Evolutionary conservation across 2,113 vertebrate genomes (phyloP).

Genomic region (Python bivittatus): DNA sequence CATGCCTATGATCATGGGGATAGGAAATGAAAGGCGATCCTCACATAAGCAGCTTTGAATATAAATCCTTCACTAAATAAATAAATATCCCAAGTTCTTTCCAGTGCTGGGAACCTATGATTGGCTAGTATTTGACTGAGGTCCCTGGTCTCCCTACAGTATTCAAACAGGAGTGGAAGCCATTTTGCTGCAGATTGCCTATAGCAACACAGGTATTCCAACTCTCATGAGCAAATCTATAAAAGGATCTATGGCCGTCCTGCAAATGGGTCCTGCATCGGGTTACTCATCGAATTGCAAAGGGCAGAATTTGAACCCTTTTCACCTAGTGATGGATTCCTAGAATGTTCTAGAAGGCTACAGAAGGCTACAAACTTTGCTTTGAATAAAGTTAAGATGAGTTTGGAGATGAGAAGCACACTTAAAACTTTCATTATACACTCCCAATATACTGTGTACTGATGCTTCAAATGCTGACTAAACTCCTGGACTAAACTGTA

Average conservation of each 20-base stretch:
- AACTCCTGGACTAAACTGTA: neutral
- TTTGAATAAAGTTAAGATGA: neutral
- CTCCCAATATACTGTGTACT: neutral
- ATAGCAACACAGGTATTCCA: neutral
- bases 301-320: neutral
- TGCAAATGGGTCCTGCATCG: neutral
- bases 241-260: neutral
- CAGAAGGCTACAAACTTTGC: too few relatives aligned
- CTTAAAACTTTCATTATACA: neutral
- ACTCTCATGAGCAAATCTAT: neutral
- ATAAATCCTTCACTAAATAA: neutral
- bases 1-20: neutral
- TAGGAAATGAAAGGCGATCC: neutral
- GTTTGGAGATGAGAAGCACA: neutral
- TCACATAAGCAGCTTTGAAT: neutral
- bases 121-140: neutral
- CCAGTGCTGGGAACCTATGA: too few relatives aligned
- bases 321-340: neutral
- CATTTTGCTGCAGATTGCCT: neutral
- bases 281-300: neutral
- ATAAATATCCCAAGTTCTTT: neutral
- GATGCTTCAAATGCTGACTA: neutral
- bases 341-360: neutral
- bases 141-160: neutral
- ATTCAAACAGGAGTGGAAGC: neutral